These are phyloP conservation scores for Numenius arquata DNA, from an alignment of 2,113 vertebrate genomes.

Conservation along the genomic window DNA sequence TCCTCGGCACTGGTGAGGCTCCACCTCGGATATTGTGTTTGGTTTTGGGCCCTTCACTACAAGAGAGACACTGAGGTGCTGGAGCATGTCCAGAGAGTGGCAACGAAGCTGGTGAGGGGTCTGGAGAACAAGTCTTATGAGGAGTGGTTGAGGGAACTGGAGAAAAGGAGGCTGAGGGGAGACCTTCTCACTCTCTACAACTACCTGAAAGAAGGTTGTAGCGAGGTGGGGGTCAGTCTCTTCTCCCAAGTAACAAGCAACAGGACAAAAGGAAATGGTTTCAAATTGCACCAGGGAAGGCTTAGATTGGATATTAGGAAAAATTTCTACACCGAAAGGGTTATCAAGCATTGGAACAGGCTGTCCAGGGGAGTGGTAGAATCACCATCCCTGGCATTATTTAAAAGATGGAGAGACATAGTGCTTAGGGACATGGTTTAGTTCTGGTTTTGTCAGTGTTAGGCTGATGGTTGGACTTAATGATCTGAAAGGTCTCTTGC, in stretches of 20 bases:
- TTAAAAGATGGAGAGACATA: not conserved
- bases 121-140: not conserved
- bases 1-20: too few species aligned
- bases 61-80: not conserved
- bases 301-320: not conserved
- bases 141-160: not conserved
- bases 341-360: not conserved
- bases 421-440: not conserved
- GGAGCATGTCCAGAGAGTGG: not conserved
- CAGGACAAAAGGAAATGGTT: not conserved
- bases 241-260: not conserved
- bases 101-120: not conserved
- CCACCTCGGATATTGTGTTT: too few species aligned
- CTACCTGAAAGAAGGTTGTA: not conserved
- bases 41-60: not conserved
- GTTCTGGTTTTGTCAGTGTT: not conserved
- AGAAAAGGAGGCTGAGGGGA: not conserved
- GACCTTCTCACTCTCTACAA: not conserved
- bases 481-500: not conserved
- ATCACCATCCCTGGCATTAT: not conserved
- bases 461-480: not conserved
- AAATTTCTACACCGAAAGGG: not conserved
- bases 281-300: not conserved
- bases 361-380: not conserved
- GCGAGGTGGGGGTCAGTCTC: not conserved